phyloP scores from a whole-genome alignment of 2,888 invertebrate species.

The Drosophila pegasa region DNA sequence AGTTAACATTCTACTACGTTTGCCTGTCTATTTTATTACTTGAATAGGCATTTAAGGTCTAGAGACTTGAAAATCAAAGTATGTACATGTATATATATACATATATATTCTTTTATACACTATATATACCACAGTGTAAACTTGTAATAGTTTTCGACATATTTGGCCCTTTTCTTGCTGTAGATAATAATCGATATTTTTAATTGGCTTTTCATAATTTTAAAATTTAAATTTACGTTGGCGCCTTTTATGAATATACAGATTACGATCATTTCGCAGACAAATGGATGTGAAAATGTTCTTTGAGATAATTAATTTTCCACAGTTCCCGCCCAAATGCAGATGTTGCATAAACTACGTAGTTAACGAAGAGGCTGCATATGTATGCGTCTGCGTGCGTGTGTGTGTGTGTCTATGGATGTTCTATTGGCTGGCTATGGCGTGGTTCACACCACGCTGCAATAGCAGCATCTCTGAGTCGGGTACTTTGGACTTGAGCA shows the following conservation, averaged over 20 bases:
- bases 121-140: too few species aligned
- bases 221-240: background rate
- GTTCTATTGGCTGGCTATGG: too few species aligned
- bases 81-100: too few species aligned
- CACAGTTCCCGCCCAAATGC: background rate
- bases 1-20: background rate
- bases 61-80: too few species aligned
- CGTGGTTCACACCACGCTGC: too few species aligned
- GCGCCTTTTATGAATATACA: background rate
- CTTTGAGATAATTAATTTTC: background rate
- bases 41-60: background rate
- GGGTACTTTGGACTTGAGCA: background rate
- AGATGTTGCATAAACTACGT: too few species aligned
- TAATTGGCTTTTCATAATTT: background rate
- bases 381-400: background rate
- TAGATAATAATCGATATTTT: conserved; percentile 1
- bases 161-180: background rate
- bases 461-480: background rate
- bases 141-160: too few species aligned
- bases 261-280: background rate
- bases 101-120: too few species aligned
- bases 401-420: too few species aligned
- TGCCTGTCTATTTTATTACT: background rate
- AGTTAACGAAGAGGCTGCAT: background rate
- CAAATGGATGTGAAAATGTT: background rate